Percentiles rank a stretch among this genome's conserved stretches.
Evolutionary conservation across 2,113 vertebrate species (phyloP).

Genomic region (Potamarius usumacintae): DNA sequence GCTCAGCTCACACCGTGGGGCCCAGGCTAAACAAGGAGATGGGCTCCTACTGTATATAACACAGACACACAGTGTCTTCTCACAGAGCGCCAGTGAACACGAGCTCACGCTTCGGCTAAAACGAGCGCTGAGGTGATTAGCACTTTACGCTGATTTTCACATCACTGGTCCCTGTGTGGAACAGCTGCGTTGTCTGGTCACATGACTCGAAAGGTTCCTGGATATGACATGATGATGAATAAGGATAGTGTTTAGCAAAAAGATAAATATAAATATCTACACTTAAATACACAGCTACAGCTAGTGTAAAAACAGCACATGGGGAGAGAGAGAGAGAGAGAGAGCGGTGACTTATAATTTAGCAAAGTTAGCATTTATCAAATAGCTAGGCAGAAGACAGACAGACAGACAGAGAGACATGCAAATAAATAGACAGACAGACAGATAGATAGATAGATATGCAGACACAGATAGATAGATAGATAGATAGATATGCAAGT

Average conservation of each 20-base stretch:
- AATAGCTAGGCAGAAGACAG: background rate
- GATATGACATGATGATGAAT: background rate
- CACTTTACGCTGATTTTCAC: background rate
- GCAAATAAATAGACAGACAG: background rate
- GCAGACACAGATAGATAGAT: background rate
- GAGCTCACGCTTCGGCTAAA: background rate
- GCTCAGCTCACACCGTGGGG: conserved; percentile 24
- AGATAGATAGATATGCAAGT: no score
- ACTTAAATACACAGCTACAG: background rate
- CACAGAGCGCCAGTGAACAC: background rate
- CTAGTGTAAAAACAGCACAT: background rate
- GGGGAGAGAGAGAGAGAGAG: conserved; percentile 18
- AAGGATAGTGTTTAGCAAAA: background rate
- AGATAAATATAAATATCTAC: background rate
- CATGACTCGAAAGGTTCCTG: background rate
- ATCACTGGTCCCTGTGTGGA: background rate
- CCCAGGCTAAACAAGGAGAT: background rate
- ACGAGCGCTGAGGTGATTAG: background rate
- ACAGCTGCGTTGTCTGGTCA: background rate
- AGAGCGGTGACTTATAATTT: background rate
- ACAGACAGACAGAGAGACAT: background rate
- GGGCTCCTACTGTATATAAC: background rate
- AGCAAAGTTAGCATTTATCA: background rate
- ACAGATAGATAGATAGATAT: background rate
- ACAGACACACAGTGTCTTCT: background rate